Evolutionary conservation across 2,888 invertebrate species (phyloP).

Genomic region (Leucoma salicis): DNA sequence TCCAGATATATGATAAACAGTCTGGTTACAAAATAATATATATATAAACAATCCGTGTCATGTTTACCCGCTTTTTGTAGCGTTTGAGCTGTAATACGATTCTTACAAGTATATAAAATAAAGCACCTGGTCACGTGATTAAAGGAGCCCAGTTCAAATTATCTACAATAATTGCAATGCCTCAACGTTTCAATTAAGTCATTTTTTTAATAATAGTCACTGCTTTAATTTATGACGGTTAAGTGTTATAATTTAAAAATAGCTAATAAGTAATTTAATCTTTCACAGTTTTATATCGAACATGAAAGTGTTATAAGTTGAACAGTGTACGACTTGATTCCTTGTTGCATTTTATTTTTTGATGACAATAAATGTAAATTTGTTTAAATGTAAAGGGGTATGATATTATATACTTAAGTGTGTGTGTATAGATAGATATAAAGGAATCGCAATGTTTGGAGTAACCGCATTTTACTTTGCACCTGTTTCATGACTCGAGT

Average conservation of each 20-base stretch:
- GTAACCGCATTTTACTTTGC: constrained; percentile 35
- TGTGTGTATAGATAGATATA: constrained; percentile 27
- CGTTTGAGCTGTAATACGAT: too few relatives aligned
- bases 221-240: constrained; percentile 32
- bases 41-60: too few relatives aligned
- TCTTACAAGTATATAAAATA: too few relatives aligned
- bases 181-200: too few relatives aligned
- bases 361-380: constrained; percentile 40
- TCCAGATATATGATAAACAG: too few relatives aligned
- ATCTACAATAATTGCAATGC: too few relatives aligned
- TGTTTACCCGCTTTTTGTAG: too few relatives aligned
- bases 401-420: constrained; percentile 15
- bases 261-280: constrained; percentile 22
- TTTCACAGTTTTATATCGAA: constrained; percentile 25
- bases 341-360: constrained; percentile 58
- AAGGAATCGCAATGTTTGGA: constrained; percentile 31
- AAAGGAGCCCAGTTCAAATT: too few relatives aligned
- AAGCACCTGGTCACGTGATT: too few relatives aligned
- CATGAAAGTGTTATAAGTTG: constrained; percentile 25
- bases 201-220: constrained; percentile 26
- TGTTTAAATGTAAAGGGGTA: constrained; percentile 26
- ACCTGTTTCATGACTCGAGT: neutral
- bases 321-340: constrained; percentile 39
- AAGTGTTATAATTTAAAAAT: constrained; percentile 32
- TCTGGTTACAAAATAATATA: too few relatives aligned